phyloP scores from a whole-genome alignment of 2,113 vertebrate genomes.

The Saiga tatarica region DNA sequence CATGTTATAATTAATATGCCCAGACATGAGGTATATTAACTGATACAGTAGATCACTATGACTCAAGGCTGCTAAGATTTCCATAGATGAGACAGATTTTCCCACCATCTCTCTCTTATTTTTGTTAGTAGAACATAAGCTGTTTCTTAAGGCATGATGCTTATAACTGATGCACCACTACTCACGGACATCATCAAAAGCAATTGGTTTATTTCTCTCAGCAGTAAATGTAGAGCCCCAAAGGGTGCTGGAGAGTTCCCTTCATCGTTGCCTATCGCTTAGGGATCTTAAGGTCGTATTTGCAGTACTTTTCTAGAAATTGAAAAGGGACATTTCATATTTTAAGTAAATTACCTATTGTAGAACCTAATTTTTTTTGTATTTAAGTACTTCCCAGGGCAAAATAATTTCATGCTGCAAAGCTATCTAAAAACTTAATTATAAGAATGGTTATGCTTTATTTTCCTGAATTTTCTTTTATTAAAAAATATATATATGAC shows the following conservation, averaged over 20 bases:
- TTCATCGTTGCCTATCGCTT: too few relatives aligned
- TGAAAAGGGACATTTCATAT: neutral
- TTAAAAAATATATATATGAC: neutral
- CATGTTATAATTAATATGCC: neutral
- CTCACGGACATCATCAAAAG: neutral
- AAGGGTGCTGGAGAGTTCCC: neutral
- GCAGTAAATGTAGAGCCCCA: neutral
- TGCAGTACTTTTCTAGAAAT: neutral
- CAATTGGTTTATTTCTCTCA: neutral
- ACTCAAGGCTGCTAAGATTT: neutral
- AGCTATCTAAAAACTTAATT: neutral
- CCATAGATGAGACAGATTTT: neutral
- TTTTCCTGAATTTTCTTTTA: neutral
- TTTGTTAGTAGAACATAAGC: neutral
- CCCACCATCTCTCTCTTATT: neutral
- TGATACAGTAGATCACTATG: too few relatives aligned
- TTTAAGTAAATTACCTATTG: neutral
- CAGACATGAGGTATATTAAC: neutral
- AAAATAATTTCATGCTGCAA: neutral
- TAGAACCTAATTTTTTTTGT: neutral
- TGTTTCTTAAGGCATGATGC: neutral
- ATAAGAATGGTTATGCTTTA: neutral
- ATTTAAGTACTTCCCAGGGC: neutral
- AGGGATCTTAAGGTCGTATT: neutral
- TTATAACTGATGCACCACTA: neutral